Conservation (phyloP, 2,113 vertebrate species). For the Clarias gariepinus region DNA sequence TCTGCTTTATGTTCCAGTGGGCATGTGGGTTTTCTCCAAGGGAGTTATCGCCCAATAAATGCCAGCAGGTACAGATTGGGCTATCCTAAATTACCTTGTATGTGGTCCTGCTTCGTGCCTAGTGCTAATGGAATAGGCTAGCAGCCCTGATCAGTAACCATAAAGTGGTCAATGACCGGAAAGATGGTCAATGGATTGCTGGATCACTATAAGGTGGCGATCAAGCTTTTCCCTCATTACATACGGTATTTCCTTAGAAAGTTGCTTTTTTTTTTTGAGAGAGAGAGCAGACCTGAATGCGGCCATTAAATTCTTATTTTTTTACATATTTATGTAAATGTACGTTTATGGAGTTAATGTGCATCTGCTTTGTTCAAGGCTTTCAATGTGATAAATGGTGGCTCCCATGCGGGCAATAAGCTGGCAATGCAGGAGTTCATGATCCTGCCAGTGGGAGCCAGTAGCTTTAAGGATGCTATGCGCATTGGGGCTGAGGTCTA, state of each 20-base stretch:
- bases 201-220: neutral
- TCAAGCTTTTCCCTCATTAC: neutral
- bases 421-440: slow-evolving; percentile 99
- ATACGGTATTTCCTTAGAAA: neutral
- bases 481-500: slow-evolving; percentile 95
- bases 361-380: slow-evolving; percentile 72
- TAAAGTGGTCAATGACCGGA: neutral
- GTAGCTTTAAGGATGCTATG: slow-evolving; percentile 91
- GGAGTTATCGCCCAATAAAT: neutral
- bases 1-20: neutral
- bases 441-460: slow-evolving; percentile 90
- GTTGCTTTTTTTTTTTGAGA: neutral
- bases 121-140: neutral
- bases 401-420: slow-evolving; percentile 97
- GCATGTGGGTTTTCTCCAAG: neutral
- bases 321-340: neutral
- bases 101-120: neutral
- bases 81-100: neutral
- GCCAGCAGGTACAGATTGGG: neutral
- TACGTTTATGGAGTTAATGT: neutral
- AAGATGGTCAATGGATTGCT: neutral
- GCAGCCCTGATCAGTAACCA: neutral
- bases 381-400: slow-evolving; percentile 97
- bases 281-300: neutral
- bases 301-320: too few species aligned